Evolutionary conservation across 2,888 invertebrate species (phyloP).

Genomic region (Rosalia funebris): DNA sequence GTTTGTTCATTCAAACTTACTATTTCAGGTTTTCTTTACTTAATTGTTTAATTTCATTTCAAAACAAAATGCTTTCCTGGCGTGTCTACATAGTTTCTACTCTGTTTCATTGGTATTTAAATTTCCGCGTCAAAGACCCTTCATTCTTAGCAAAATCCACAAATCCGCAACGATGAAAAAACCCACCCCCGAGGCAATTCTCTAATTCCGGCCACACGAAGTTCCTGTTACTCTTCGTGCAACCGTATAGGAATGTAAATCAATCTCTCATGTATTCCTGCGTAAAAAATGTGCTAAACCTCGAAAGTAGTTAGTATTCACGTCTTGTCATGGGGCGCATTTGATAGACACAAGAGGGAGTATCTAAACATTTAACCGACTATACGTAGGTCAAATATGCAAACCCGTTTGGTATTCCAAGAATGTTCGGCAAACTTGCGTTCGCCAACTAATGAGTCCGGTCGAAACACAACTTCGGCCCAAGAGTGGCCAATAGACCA

Average conservation of each 20-base stretch:
- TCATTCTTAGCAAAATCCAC: no score
- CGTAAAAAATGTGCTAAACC: slow-evolving; percentile 28
- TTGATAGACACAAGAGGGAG: slow-evolving; percentile 53
- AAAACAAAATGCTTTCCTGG: no score
- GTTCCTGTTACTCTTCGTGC: no score
- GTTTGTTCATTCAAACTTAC: no score
- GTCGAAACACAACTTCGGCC: slow-evolving; percentile 12
- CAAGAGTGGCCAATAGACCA: slow-evolving; percentile 3
- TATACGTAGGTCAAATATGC: slow-evolving; percentile 26
- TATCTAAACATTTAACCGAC: slow-evolving; percentile 53
- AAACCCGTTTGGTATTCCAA: slow-evolving; percentile 22
- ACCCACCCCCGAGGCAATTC: no score
- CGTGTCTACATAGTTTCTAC: no score
- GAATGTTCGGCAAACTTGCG: slow-evolving; percentile 27
- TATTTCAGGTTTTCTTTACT: no score
- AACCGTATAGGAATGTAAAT: slow-evolving; percentile 20
- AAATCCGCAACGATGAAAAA: no score
- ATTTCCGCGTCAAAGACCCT: no score
- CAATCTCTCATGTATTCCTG: slow-evolving; percentile 16
- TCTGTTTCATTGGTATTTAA: no score
- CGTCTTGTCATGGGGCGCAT: slow-evolving; percentile 44
- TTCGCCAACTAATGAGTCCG: slow-evolving; percentile 21
- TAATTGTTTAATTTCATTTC: no score
- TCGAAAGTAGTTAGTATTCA: slow-evolving; percentile 46
- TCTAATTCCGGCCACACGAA: no score